A percentile compares a stretch with the other conserved stretches of the same genome.
These are phyloP conservation scores for Crenichthys baileyi DNA, from an alignment of 2,797 vertebrate genomes.

Conservation along the genomic window DNA sequence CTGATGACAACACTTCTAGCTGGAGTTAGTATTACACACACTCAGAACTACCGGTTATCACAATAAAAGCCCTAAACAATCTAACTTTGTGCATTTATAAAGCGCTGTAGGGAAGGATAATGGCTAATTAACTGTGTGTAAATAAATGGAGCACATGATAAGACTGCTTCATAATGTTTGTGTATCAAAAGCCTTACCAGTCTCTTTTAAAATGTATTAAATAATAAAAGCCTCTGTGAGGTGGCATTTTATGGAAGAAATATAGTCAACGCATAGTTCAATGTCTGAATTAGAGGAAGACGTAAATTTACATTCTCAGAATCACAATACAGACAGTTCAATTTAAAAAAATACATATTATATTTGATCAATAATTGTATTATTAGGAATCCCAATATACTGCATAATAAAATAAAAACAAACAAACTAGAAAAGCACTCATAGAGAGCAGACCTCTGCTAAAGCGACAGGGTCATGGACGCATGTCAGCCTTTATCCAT, in stretches of 20 bases:
- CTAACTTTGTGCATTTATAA: too few species aligned
- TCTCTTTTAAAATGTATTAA: too few species aligned
- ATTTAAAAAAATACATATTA: background rate
- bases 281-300: background rate
- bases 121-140: background rate
- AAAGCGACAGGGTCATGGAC: too few species aligned
- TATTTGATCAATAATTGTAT: background rate
- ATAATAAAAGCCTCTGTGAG: too few species aligned
- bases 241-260: too few species aligned
- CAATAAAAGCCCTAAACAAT: constrained; percentile 52
- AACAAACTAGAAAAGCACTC: too few species aligned
- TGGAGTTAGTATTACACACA: constrained; percentile 22
- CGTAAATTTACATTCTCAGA: background rate
- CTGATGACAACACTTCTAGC: constrained; percentile 54
- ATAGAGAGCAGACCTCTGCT: too few species aligned
- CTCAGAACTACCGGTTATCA: constrained; percentile 64
- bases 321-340: background rate
- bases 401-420: too few species aligned
- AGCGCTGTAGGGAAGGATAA: too few species aligned
- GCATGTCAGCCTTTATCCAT: too few species aligned
- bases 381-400: too few species aligned
- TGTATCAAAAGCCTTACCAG: background rate
- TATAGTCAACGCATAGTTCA: too few species aligned
- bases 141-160: background rate
- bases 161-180: background rate